These are phyloP conservation scores for Misgurnus anguillicaudatus DNA, from an alignment of 2,113 vertebrate genomes.

Conservation along the genomic window DNA sequence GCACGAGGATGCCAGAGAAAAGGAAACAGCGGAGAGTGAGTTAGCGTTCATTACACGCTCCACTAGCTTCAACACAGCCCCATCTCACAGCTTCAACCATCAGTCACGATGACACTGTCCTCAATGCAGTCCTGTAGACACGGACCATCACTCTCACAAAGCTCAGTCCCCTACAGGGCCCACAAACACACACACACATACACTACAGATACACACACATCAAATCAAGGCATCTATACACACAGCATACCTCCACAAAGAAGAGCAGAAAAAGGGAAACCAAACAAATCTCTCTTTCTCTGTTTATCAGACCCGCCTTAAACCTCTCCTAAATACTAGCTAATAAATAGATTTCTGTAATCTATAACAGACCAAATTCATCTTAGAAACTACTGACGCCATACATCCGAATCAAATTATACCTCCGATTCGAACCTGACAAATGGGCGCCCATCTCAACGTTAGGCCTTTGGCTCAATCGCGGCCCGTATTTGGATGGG, in stretches of 20 bases:
- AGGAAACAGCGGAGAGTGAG: constrained; percentile 30
- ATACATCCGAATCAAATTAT: constrained; percentile 58
- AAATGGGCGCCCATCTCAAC: constrained; percentile 58
- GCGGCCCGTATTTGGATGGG: constrained; percentile 53
- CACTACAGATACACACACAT: constrained; percentile 11
- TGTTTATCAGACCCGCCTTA: background rate
- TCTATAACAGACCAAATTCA: constrained; percentile 23
- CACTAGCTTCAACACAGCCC: constrained; percentile 60
- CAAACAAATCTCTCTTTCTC: background rate
- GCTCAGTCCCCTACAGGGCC: constrained; percentile 12
- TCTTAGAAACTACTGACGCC: constrained; percentile 41
- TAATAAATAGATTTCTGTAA: constrained; percentile 23
- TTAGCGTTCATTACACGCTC: constrained; percentile 76
- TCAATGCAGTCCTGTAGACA: constrained; percentile 45
- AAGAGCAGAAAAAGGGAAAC: background rate
- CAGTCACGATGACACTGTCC: constrained; percentile 35
- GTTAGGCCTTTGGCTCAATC: constrained; percentile 57
- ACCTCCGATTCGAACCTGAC: constrained; percentile 65
- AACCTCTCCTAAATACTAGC: background rate
- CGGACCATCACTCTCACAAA: constrained; percentile 50
- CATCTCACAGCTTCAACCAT: constrained; percentile 42
- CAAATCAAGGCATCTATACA: background rate
- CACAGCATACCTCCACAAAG: background rate
- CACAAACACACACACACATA: constrained; percentile 40
- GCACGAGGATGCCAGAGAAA: constrained; percentile 24